phyloP scores from a whole-genome alignment of 2,113 vertebrate species.

The Chaetodon trifascialis region DNA sequence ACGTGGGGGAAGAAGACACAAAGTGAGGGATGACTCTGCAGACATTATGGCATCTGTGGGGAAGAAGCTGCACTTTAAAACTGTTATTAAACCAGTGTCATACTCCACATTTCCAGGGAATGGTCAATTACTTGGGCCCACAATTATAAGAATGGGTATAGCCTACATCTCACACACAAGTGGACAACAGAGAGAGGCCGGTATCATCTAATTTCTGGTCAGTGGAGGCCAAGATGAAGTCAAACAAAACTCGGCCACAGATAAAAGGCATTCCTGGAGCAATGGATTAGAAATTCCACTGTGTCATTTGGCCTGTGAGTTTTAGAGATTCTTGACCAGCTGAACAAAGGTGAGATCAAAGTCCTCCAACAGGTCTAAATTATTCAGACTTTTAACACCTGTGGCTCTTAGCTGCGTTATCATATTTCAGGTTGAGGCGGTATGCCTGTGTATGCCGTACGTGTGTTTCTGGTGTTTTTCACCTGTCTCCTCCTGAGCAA shows the following conservation, averaged over 20 bases:
- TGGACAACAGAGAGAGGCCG: conserved; percentile 1
- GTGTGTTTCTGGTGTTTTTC: neutral
- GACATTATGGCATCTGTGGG: neutral
- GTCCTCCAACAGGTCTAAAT: conserved; percentile 27
- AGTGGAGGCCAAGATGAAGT: neutral
- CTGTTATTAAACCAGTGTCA: neutral
- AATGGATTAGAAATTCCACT: conserved; percentile 44
- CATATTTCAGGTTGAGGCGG: conserved; percentile 32
- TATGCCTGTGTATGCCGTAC: neutral
- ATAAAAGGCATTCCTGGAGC: conserved; percentile 43
- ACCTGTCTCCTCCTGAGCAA: conserved; percentile 1
- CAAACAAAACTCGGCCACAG: neutral
- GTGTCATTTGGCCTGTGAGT: conserved; percentile 17
- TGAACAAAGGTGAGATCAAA: conserved; percentile 24
- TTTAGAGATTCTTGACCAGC: neutral
- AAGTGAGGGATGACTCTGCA: conserved; percentile 32
- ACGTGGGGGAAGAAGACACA: conserved; percentile 18
- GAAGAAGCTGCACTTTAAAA: neutral
- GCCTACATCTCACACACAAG: neutral
- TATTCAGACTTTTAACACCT: conserved; percentile 48
- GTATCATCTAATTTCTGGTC: neutral
- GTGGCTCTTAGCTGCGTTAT: neutral
- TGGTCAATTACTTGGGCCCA: neutral
- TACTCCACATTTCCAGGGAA: neutral
- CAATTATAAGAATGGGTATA: neutral